Evolutionary conservation across 2,797 vertebrate species (phyloP).

Genomic region (Lates japonicus): DNA sequence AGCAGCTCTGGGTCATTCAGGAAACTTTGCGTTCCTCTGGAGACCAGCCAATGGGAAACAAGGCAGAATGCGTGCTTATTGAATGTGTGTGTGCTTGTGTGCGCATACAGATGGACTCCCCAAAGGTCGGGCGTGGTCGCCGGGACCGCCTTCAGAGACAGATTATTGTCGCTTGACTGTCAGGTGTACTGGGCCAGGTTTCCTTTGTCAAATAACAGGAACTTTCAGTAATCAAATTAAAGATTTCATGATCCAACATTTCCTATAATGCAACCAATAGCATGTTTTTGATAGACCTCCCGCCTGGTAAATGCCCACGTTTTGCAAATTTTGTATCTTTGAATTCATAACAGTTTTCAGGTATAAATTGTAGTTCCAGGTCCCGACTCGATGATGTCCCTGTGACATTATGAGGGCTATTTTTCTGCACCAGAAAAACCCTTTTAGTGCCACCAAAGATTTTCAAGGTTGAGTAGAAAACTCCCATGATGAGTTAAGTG

Average conservation of each 20-base stretch:
- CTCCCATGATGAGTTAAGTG: not conserved
- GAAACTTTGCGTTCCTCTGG: constrained; percentile 19
- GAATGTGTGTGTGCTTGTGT: constrained; percentile 20
- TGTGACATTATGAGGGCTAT: not conserved
- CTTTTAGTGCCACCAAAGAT: not conserved
- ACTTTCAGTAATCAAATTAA: constrained; percentile 88
- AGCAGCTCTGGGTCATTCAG: constrained; percentile 29
- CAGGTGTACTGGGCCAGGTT: constrained; percentile 97
- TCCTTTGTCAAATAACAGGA: constrained; percentile 98
- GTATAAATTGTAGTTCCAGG: not conserved
- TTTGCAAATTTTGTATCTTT: not conserved
- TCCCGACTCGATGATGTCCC: not conserved
- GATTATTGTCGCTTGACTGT: constrained; percentile 98
- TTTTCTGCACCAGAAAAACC: not conserved
- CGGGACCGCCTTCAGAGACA: constrained; percentile 96
- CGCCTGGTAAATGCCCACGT: not conserved
- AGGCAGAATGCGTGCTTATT: constrained; percentile 6
- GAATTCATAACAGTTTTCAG: not conserved
- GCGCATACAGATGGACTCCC: constrained; percentile 89
- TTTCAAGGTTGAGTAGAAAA: not conserved
- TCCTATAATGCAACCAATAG: not conserved
- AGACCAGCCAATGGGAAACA: constrained; percentile 12
- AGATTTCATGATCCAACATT: not conserved
- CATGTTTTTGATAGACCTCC: too few relatives aligned
- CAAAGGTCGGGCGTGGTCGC: constrained; percentile 91